These are phyloP conservation scores for Drosophila percnosoma DNA, from an alignment of 2,888 invertebrate genomes.

Conservation along the genomic window DNA sequence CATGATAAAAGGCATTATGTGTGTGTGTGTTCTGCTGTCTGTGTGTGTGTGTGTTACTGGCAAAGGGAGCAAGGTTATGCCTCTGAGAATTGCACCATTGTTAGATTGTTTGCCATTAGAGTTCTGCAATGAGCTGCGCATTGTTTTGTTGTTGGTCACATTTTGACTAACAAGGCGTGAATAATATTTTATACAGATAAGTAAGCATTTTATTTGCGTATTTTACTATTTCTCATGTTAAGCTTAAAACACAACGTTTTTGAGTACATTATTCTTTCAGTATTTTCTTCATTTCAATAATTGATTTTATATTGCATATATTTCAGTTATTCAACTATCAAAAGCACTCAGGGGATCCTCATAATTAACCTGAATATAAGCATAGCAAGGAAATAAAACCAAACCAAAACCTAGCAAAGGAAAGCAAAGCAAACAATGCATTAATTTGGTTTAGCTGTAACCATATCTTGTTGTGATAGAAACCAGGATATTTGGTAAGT, in stretches of 20 bases:
- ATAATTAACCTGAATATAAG: conserved; percentile 49
- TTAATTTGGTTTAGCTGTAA: conserved; percentile 31
- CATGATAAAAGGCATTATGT: conserved; percentile 53
- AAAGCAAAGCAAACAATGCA: conserved; percentile 21
- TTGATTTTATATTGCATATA: conserved; percentile 3
- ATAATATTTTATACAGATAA: not conserved
- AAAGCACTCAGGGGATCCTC: not conserved
- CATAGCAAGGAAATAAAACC: not conserved
- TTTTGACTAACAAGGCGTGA: conserved; percentile 13
- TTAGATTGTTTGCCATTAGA: conserved; percentile 50
- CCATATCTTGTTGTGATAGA: conserved; percentile 37
- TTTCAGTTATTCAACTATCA: conserved; percentile 35
- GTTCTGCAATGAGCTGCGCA: conserved; percentile 33
- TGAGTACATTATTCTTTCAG: not conserved
- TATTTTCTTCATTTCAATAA: not conserved
- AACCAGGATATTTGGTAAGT: conserved; percentile 46
- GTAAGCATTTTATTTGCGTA: conserved; percentile 1
- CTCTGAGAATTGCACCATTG: conserved; percentile 57
- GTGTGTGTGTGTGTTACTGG: conserved; percentile 17
- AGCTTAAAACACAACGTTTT: too few species aligned
- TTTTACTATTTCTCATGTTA: too few species aligned
- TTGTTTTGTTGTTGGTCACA: conserved; percentile 21
- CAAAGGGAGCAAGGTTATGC: conserved; percentile 66
- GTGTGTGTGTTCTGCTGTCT: conserved; percentile 1
- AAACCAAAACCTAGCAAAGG: conserved; percentile 26